Evolutionary conservation across 2,888 invertebrate genomes (phyloP).

Genomic region (Drosophila helvetica): DNA sequence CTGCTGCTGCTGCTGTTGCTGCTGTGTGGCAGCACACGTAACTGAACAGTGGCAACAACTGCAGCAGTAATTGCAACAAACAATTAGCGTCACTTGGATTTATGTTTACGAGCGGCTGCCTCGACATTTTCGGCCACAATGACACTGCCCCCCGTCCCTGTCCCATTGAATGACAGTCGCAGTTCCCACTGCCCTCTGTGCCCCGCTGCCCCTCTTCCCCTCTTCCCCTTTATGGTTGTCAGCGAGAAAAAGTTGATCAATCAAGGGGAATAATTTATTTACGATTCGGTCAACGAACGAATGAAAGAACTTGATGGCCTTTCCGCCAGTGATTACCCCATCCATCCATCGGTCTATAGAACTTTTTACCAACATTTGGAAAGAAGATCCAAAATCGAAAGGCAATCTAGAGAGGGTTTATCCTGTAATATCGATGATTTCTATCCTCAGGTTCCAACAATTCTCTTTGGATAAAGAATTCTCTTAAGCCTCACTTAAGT

Average conservation of each 20-base stretch:
- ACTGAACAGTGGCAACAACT: constrained; percentile 64
- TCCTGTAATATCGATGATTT: too few relatives aligned
- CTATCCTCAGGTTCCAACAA: too few relatives aligned
- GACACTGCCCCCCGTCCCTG: constrained; percentile 14
- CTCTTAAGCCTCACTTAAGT: too few relatives aligned
- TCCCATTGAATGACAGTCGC: too few relatives aligned
- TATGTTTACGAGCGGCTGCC: constrained; percentile 73
- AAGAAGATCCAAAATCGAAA: neutral
- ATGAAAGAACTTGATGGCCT: constrained; percentile 3
- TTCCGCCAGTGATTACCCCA: neutral
- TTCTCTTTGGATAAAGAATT: too few relatives aligned
- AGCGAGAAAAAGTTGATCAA: constrained; percentile 53
- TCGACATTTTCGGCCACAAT: constrained; percentile 44
- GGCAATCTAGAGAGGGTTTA: too few relatives aligned
- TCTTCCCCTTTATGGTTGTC: constrained; percentile 28
- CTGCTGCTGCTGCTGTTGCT: neutral
- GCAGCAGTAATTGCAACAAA: constrained; percentile 80
- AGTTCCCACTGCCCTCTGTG: neutral
- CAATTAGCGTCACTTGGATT: constrained; percentile 79
- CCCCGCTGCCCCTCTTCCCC: too few relatives aligned
- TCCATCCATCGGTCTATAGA: neutral
- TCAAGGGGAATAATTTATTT: constrained; percentile 40
- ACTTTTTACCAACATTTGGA: neutral
- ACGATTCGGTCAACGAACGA: constrained; percentile 13
- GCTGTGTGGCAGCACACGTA: constrained; percentile 65